Evolutionary conservation across 2,888 invertebrate genomes (phyloP), one percentile per base, ranked within the genome.

Genomic region (Ecliptopera silaceata): DNA sequence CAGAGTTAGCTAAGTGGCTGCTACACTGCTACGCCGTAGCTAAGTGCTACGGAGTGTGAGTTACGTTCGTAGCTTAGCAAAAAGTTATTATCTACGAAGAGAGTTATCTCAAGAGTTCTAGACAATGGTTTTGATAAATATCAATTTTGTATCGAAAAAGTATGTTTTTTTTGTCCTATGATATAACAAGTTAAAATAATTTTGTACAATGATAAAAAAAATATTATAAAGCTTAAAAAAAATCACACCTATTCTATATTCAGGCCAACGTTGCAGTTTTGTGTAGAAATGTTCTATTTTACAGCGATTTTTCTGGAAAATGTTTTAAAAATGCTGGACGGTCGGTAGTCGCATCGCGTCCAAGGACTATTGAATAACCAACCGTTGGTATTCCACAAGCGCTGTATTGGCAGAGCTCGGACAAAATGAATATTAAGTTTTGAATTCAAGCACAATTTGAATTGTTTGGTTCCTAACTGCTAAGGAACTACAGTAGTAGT

Each of bases 1-100:
- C 42, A 15, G 34, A 32, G 47, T 42, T 36, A 53, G 49, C 42
- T 51, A 56, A 58, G 56, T 64, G 56, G 54, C 49, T 49, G 57
- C 53, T 57, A 59, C 54, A 44, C 39, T 12, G 45, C 56, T 58
- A 58, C 60, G 50, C 13, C 62, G 59, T 63, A 63, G 59, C 53
- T 49, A 55, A 56, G 48, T 56, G 59, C 58, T 59, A 60, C 58
- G 56, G 17, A 38, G 43, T 32, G 44, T 48, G 47, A 29, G 34
- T 26, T 43, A 42, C 44, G 15, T 13, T 34, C 13, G 18, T 38
- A 18, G 20, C 18, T 18, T 41, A 32, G 31, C 45, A 34, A 41
- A 32, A 49, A 49, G 45, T 58, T 58, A 50, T 45, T 45, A 54
- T 46, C 31, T 57, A 44, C 4, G 31, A 46, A n/a, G 18, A 36